These are phyloP conservation scores for Drosophila hydei DNA, from an alignment of 1,140 invertebrate genomes.

Conservation along the genomic window DNA sequence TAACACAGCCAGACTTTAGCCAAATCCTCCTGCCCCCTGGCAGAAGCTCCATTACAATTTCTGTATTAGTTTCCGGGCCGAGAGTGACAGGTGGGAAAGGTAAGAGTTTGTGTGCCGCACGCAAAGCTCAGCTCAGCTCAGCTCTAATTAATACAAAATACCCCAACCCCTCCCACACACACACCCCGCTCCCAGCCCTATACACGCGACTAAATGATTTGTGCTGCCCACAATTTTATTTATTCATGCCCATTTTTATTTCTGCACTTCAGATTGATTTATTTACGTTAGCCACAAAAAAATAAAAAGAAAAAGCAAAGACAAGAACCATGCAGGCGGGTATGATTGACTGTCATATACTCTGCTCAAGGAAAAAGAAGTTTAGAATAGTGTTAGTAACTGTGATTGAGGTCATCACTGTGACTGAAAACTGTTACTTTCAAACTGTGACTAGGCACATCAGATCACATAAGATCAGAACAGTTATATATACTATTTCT, in stretches of 20 bases:
- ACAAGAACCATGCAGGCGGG: neutral
- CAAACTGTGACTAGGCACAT: no score
- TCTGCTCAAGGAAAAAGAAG: neutral
- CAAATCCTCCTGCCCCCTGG: neutral
- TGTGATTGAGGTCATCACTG: no score
- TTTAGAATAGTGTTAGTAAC: neutral
- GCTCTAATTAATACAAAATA: slow-evolving; percentile 66
- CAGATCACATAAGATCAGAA: no score
- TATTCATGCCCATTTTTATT: slow-evolving; percentile 40
- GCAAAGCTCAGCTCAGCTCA: slow-evolving; percentile 29
- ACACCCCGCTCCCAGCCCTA: neutral
- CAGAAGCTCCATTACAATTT: slow-evolving; percentile 68
- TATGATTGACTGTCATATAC: neutral
- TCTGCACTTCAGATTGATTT: slow-evolving; percentile 44
- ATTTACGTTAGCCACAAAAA: slow-evolving; percentile 42
- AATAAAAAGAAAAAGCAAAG: slow-evolving; percentile 1
- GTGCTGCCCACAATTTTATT: slow-evolving; percentile 38
- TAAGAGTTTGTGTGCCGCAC: slow-evolving; percentile 30
- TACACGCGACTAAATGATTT: slow-evolving; percentile 26
- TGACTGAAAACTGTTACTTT: no score
- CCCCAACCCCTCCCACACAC: neutral
- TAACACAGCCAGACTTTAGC: slow-evolving; percentile 45
- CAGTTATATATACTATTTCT: no score
- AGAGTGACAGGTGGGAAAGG: slow-evolving; percentile 64
- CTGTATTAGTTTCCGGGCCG: slow-evolving; percentile 64